These are phyloP conservation scores for Philonicus albiceps DNA, from an alignment of 2,888 invertebrate genomes.

Conservation along the genomic window DNA sequence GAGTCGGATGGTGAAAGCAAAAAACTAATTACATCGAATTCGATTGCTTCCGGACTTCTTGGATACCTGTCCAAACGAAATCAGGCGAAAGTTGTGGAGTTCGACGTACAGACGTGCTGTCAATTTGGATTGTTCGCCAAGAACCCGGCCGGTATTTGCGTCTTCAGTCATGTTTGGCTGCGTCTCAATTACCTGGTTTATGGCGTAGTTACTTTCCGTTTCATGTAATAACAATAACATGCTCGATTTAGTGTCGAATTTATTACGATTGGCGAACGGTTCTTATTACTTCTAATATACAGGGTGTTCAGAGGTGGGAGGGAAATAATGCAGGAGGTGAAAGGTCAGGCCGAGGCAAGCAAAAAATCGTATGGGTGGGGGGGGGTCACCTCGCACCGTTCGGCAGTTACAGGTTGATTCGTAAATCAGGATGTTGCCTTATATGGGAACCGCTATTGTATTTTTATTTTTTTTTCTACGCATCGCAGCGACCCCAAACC, in stretches of 20 bases:
- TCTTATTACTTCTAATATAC: background rate
- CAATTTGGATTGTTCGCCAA: background rate
- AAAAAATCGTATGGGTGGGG: no score
- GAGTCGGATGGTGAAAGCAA: background rate
- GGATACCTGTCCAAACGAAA: background rate
- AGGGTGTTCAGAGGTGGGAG: no score
- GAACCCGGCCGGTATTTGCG: background rate
- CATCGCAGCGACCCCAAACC: no score
- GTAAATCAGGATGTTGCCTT: no score
- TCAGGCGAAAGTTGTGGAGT: background rate
- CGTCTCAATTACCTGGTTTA: slow-evolving; percentile 23
- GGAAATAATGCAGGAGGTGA: no score
- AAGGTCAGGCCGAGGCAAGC: no score
- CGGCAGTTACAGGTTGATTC: no score
- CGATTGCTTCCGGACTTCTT: background rate
- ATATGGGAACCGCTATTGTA: no score
- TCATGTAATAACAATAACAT: slow-evolving; percentile 11
- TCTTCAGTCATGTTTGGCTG: slow-evolving; percentile 1
- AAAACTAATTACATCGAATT: background rate
- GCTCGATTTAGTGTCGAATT: slow-evolving; percentile 4
- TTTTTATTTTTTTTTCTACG: no score
- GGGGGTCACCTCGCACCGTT: no score
- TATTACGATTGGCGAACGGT: background rate
- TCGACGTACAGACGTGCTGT: background rate
- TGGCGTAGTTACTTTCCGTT: background rate